Evolutionary conservation across 1,140 invertebrate species (phyloP), one percentile per base, ranked within the genome.

Genomic region (Mizuhopecten yessoensis): DNA sequence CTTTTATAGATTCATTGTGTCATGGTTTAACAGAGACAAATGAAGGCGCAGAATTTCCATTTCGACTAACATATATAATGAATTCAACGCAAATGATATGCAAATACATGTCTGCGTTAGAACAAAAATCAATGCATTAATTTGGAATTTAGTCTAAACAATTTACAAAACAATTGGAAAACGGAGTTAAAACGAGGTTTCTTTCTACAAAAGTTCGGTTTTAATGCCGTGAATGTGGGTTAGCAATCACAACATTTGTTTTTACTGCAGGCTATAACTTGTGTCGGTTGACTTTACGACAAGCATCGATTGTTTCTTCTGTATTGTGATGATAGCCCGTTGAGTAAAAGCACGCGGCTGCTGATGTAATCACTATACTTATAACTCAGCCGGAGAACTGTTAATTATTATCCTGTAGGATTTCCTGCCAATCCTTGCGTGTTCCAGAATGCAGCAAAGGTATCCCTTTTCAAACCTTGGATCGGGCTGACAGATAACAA

Each of bases 281-380:
- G 2, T 75, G 57, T 75, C 11, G 11, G 57, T 75, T 75, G 57
- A 9, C 17, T 75, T n/a, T 75, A 75, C 57, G 57, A 75, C 57
- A 75, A 75, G 2, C 57, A 75, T 75, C n/a, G 57, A 75, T 75
- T n/a, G 57, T 75, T 75, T 75, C 57, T 75, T 29, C 23, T 23
- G 57, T 29, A 29, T 75, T 0, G 57, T 29, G 57, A 75, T 75
- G 57, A 75, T 75, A 75, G 57, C 23, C 23, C 57, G 23, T n/a
- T n/a, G 57, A 29, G 29, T 23, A n/a, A 29, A 75, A 9, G n/a
- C 3, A 9, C 17, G 23, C 5, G n/a, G 17, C 5, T 5, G 57
- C 17, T 75, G 57, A 75, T 75, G n/a, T 75, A 75, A 75, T 75
- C 57, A 75, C 57, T 75, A 75, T n/a, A 75, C 57, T 75, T 75